These are phyloP conservation scores for Leptestheria dahalacensis DNA, from an alignment of 1,140 invertebrate genomes.

Conservation along the genomic window DNA sequence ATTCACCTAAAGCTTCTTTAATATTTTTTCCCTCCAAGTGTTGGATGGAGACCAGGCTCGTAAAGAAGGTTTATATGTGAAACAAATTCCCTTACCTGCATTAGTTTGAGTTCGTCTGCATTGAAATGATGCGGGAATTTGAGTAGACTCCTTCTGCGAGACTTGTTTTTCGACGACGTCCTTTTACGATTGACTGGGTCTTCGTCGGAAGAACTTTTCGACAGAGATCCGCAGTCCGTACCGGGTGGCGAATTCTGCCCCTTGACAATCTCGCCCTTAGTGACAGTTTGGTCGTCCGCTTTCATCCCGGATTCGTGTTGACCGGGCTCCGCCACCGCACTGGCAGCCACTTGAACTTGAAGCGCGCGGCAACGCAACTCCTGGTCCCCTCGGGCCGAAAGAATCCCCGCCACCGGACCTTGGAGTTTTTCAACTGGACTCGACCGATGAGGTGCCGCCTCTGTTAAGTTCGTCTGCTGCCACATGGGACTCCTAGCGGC, in stretches of 20 bases:
- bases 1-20: not conserved
- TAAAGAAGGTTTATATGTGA: not conserved
- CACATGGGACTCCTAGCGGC: too few relatives aligned
- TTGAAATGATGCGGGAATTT: constrained; percentile 42
- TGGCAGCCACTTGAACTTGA: too few relatives aligned
- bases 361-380: too few relatives aligned
- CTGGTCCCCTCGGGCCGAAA: too few relatives aligned
- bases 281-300: not conserved
- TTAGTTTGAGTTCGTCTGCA: constrained; percentile 41
- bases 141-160: constrained; percentile 27
- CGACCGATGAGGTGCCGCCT: too few relatives aligned
- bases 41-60: not conserved
- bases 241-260: constrained; percentile 1
- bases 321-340: too few relatives aligned
- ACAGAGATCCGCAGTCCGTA: constrained; percentile 31
- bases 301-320: not conserved
- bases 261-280: not conserved
- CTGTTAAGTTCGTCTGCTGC: too few relatives aligned
- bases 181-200: constrained; percentile 21
- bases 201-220: constrained; percentile 30
- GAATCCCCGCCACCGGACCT: too few relatives aligned
- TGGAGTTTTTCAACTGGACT: too few relatives aligned
- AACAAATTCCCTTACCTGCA: constrained; percentile 35
- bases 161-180: constrained; percentile 29
- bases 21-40: too few relatives aligned